Evolutionary conservation across 2,797 vertebrate genomes (phyloP).

Genomic region (Falco columbarius): DNA sequence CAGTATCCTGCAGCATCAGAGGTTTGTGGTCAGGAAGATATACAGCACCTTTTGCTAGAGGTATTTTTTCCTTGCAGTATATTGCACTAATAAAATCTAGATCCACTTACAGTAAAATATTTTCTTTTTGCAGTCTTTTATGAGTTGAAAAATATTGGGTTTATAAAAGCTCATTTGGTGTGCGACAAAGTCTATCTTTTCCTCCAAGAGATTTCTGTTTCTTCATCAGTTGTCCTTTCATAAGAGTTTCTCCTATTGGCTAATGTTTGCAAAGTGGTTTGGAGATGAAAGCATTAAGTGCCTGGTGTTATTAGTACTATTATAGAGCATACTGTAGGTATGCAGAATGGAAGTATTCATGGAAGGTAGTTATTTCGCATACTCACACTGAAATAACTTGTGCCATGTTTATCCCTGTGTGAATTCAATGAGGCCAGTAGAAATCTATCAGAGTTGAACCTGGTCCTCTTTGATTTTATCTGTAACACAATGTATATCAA

Average conservation of each 20-base stretch:
- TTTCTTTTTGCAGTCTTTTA: neutral
- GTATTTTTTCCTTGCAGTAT: neutral
- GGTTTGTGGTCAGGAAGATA: neutral
- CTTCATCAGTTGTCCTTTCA: neutral
- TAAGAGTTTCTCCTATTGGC: neutral
- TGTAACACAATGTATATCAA: neutral
- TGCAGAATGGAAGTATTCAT: neutral
- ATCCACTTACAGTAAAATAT: neutral
- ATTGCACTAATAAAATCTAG: neutral
- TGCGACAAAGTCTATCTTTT: neutral
- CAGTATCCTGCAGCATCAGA: neutral
- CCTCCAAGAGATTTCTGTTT: slow-evolving; percentile 22
- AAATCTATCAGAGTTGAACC: neutral
- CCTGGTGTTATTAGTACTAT: neutral
- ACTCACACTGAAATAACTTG: neutral
- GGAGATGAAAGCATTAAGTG: neutral
- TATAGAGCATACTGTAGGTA: neutral
- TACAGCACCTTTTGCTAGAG: neutral
- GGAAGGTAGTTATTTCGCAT: neutral
- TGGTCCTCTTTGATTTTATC: neutral
- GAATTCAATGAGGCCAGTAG: neutral
- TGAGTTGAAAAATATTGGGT: neutral
- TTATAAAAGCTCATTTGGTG: neutral
- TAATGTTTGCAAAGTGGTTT: neutral
- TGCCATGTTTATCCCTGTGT: neutral